phyloP scores from a whole-genome alignment of 2,888 invertebrate genomes.

The Deladenus siricidicola region DNA sequence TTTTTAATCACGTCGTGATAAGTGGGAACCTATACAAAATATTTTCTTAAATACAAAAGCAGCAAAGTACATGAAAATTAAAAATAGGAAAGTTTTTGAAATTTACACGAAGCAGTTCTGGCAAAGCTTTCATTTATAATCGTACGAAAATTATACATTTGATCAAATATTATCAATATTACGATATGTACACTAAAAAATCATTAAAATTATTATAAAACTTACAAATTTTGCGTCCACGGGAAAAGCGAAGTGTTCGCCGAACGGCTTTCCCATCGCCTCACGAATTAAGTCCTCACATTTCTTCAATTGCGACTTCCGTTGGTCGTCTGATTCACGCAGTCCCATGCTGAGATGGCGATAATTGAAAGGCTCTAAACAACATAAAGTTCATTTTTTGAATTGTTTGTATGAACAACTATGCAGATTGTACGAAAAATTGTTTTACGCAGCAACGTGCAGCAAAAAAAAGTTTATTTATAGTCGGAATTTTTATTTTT shows the following conservation, averaged over 20 bases:
- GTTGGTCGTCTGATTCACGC: constrained; percentile 2
- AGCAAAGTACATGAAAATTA: too few relatives aligned
- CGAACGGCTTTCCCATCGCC: constrained; percentile 3
- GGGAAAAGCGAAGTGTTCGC: not conserved
- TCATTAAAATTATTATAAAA: not conserved
- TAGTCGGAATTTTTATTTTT: too few relatives aligned
- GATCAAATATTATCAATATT: too few relatives aligned
- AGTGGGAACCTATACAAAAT: constrained; percentile 32
- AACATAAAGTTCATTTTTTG: not conserved
- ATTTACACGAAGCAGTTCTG: too few relatives aligned
- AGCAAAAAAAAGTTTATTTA: too few relatives aligned
- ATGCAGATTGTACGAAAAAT: too few relatives aligned
- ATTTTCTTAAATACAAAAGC: too few relatives aligned
- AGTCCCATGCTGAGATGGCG: constrained; percentile 6
- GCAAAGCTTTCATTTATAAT: too few relatives aligned
- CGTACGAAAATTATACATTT: too few relatives aligned
- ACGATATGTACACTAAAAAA: too few relatives aligned
- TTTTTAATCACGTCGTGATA: constrained; percentile 87
- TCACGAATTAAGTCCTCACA: not conserved
- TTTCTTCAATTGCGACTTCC: not conserved
- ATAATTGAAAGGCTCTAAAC: constrained; percentile 5
- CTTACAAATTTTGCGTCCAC: constrained; percentile 2
- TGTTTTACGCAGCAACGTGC: too few relatives aligned
- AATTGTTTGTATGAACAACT: not conserved
- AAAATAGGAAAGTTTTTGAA: too few relatives aligned